Evolutionary conservation across 2,888 invertebrate species (phyloP), one percentile per base, ranked within the genome.

Genomic region (Lasius platythorax): DNA sequence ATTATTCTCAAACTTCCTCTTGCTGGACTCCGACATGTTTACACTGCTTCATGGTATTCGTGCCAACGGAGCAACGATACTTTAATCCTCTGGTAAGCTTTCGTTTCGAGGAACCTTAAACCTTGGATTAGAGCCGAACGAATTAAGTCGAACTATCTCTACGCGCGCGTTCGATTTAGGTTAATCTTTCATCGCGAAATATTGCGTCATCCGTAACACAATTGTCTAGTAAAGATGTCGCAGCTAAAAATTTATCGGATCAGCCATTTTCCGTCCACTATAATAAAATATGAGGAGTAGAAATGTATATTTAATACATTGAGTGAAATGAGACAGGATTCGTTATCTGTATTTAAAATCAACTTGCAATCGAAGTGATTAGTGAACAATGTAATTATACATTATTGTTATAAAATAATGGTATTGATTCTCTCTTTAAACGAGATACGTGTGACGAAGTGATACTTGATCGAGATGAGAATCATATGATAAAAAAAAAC

Each of bases 61-160:
- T 70, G 66, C 83, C 82, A 90, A 87, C 84, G 85, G 46, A 84
- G 75, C 43, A 75, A 83, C 85, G 87, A 88, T 85, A 83, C 83
- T 73, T 46, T 91, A 89, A 91, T 90, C 91, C 88, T 8, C 18
- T 56, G 15, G 68, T 88, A 88, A 91, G 91, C 90, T 88, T 87
- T 87, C 82, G 87, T 90, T 88, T 89, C 87, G 74, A 87, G 84
- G 85, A 67, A 83, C 84, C 72, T 85, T 85, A 74, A 87, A 87
- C 82, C 90, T 85, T 50, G 87, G 90, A 86, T 92, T 91, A 90
- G n/a, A 53, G 88, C 79, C 61, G 56, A 81, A 88, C 88, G 87
- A 90, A 91, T 89, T 92, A 92, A 89, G 87, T 87, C 85, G 78
- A 68, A 83, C 78, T 84, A 87, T 88, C 85, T 87, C 75, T 68